phyloP scores from a whole-genome alignment of 1,140 invertebrate species.

The Palaemon carinicauda region DNA sequence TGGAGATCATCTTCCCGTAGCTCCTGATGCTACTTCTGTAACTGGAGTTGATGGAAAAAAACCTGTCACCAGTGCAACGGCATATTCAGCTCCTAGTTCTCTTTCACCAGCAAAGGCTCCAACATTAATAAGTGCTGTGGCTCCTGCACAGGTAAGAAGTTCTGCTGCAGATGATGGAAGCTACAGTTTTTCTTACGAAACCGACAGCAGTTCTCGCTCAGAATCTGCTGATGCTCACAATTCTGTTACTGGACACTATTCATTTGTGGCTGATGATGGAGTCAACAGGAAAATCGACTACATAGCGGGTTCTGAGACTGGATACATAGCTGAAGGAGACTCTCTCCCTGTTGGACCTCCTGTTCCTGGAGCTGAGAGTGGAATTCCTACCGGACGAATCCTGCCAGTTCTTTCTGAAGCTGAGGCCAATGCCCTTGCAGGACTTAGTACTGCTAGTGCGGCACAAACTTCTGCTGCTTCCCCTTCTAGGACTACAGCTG shows the following conservation, averaged over 20 bases:
- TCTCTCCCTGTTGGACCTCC: slow-evolving; percentile 9
- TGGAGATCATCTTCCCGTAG: slow-evolving; percentile 26
- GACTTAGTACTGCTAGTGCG: not conserved
- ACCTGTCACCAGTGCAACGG: too few relatives aligned
- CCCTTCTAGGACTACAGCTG: too few relatives aligned
- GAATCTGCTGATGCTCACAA: not conserved
- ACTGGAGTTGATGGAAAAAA: not conserved
- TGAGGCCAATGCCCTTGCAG: not conserved
- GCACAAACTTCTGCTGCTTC: not conserved
- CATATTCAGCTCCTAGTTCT: too few relatives aligned
- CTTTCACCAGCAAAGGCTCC: too few relatives aligned
- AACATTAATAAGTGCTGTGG: too few relatives aligned
- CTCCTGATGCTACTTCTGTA: not conserved
- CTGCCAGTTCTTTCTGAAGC: not conserved
- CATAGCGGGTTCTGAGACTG: slow-evolving; percentile 23
- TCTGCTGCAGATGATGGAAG: not conserved
- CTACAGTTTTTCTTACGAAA: not conserved
- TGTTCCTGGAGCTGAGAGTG: not conserved
- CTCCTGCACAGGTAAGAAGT: not conserved
- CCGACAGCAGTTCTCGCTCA: not conserved
- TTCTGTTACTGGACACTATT: not conserved
- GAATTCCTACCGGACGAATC: not conserved
- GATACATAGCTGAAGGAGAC: slow-evolving; percentile 31
- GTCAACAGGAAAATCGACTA: slow-evolving; percentile 11
- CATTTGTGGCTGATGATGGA: not conserved